These are phyloP conservation scores for Muscicapa comitata DNA, from an alignment of 2,797 vertebrate species.

Conservation along the genomic window DNA sequence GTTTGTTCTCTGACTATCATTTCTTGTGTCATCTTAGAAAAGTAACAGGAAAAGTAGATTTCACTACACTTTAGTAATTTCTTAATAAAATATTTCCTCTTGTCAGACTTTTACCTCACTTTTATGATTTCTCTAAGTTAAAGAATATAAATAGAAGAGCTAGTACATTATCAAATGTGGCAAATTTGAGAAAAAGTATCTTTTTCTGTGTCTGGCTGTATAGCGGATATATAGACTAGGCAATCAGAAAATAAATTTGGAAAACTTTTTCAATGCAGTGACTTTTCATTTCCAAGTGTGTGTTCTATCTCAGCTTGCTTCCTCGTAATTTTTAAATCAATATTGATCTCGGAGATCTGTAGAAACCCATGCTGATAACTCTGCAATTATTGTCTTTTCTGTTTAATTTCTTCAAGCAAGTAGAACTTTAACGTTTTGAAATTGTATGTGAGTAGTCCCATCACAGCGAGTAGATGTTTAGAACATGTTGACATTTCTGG, in stretches of 20 bases:
- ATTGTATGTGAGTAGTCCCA: background rate
- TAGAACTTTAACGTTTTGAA: background rate
- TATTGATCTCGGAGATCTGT: background rate
- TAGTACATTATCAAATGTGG: background rate
- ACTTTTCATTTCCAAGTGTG: background rate
- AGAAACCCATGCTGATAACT: background rate
- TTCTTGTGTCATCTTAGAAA: background rate
- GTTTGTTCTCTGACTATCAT: background rate
- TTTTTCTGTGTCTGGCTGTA: background rate
- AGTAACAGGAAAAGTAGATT: background rate
- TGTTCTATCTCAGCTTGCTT: background rate
- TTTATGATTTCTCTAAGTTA: background rate
- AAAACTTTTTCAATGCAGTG: background rate
- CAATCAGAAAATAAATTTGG: background rate
- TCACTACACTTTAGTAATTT: background rate
- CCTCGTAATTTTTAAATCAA: background rate
- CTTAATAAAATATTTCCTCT: background rate
- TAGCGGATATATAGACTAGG: background rate
- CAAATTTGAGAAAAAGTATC: background rate
- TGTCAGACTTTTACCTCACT: background rate
- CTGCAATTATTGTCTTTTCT: background rate
- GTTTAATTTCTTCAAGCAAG: background rate
- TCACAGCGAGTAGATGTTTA: background rate
- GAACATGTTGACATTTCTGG: background rate
- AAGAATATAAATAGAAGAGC: background rate